Evolutionary conservation across 2,888 invertebrate genomes (phyloP), one percentile per base, ranked within the genome.

Genomic region (Rotaria sp.): DNA sequence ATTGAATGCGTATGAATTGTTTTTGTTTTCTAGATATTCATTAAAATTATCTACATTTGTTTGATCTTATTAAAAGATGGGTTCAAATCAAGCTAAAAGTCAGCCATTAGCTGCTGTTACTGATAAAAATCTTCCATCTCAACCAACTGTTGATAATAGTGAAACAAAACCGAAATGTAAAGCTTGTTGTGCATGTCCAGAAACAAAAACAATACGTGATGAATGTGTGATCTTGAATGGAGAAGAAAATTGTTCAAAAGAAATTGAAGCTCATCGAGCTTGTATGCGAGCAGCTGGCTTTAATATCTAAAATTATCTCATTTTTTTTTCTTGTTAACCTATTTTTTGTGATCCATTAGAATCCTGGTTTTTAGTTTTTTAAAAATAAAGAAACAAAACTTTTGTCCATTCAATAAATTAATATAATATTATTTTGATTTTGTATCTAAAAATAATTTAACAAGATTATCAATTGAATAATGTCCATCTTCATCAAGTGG

Each of bases 111-210:
- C 26, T 10, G 10, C 24, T 26, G 24, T 24, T 52, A 26, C 55
- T 21, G 35, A 35, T 35, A 35, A 35, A 30, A 35, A 8, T 67
- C 35, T 35, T 15, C 35, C 67, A 67, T 18, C 67, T 21, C 35
- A 21, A 67, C 0, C 18, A 67, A 30, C 67, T 18, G 8, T 4
- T 30, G 35, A 18, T 7, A 21, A 8, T 21, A 21, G 35, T 21
- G 55, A 84, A 67, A 59, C 48, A 24, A 74, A 85, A 15, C 38
- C 84, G 57, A 85, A 84, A 84, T 85, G 84, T 11, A 87, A 87
- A 55, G 95, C 97, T 8, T 97, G 97, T 90, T 97, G 97, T 93
- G 97, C 97, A 8, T 97, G 97, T 91, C 97, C 97, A 0, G 97
- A 97, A 92, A 97, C 97, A 0, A 97, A 96, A 91, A 94, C 93